Percentiles rank a stretch among this genome's conserved stretches.
These are phyloP conservation scores for Leistus spinibarbis DNA, from an alignment of 2,888 invertebrate genomes.

Conservation along the genomic window DNA sequence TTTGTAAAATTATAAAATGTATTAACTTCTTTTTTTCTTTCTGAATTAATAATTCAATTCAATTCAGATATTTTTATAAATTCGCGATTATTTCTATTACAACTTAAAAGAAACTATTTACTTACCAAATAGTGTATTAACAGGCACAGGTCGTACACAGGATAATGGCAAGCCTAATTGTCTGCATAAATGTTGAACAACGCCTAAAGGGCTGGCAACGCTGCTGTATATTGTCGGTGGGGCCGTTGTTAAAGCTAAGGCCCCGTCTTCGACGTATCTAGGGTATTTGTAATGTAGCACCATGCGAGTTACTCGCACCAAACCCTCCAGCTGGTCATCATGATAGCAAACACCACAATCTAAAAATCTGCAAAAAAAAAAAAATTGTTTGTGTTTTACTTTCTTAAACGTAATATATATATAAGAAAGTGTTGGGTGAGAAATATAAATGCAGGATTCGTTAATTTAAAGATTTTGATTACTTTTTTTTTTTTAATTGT, in stretches of 20 bases:
- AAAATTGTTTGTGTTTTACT: not conserved
- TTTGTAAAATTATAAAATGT: not conserved
- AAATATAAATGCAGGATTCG: too few species aligned
- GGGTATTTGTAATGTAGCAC: constrained; percentile 81
- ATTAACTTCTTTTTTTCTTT: not conserved
- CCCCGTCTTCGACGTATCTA: constrained; percentile 80
- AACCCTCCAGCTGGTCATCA: constrained; percentile 85
- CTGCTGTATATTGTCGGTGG: constrained; percentile 88
- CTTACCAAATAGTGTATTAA: constrained; percentile 71
- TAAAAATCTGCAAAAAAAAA: constrained; percentile 66
- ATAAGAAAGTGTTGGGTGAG: too few species aligned
- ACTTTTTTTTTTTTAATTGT: too few species aligned
- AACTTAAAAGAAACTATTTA: not conserved
- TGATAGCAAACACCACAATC: constrained; percentile 87
- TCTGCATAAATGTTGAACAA: constrained; percentile 80
- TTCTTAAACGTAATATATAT: too few species aligned
- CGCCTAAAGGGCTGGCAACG: constrained; percentile 76
- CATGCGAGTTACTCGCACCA: constrained; percentile 81
- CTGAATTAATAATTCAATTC: not conserved
- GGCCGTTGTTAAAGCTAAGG: constrained; percentile 76
- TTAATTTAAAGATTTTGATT: too few species aligned
- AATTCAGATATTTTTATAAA: not conserved
- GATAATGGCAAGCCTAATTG: constrained; percentile 85
- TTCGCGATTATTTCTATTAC: not conserved
- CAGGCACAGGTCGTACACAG: constrained; percentile 84